Evolutionary conservation across 64 coral and sea anemone genomes (phyloP).

Genomic region (Montipora capricornis): DNA sequence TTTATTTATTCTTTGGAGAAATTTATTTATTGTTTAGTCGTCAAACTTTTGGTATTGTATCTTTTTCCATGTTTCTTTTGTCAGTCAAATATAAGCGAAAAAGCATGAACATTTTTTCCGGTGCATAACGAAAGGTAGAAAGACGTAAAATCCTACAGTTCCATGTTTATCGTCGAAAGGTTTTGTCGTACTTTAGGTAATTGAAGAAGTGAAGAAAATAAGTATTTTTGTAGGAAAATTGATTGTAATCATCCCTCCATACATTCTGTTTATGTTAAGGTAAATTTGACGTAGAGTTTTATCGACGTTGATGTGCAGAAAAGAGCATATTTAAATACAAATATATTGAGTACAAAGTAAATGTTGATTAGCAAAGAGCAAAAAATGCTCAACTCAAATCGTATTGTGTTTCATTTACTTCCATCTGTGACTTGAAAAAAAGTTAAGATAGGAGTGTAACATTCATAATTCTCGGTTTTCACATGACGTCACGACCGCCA

Average conservation of each 20-base stretch:
- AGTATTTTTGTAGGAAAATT: conserved; percentile 24
- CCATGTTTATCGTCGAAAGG: background rate
- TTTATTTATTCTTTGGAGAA: background rate
- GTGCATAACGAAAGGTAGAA: no score
- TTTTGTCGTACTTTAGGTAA: background rate
- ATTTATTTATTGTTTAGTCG: background rate
- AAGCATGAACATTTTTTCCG: no score
- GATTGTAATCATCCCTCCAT: background rate
- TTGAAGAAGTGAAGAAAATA: background rate
- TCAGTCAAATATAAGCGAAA: no score
- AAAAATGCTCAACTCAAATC: no score
- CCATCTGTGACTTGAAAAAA: no score
- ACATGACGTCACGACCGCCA: no score
- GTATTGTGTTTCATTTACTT: no score
- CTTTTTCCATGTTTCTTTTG: background rate
- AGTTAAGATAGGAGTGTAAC: no score
- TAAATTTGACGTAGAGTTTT: background rate
- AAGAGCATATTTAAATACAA: conserved; percentile 21
- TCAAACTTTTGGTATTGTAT: background rate
- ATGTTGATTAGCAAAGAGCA: background rate
- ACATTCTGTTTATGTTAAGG: background rate
- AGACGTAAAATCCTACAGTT: background rate
- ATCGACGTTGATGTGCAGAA: background rate
- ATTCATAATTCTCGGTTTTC: no score
- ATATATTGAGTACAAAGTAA: conserved; percentile 18